Base-by-base conservation (phyloP, 2,113 vertebrate species). In the Excalfactoria chinensis region DNA sequence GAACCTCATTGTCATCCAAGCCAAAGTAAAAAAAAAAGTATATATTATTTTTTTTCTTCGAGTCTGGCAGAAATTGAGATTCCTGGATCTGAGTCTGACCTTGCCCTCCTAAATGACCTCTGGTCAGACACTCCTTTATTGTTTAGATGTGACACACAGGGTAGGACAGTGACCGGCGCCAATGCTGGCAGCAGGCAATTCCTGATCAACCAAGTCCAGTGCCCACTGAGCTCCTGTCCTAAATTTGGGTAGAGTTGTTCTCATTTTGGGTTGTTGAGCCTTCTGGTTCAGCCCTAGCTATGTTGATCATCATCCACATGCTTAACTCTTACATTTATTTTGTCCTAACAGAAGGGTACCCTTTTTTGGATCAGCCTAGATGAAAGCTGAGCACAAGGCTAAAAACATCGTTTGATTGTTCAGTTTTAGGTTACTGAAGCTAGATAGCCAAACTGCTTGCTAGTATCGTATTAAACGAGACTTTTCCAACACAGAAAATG, bases 1-100 rank as follows among this genome's bases (percentile, higher is more conserved):
- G 70, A 86, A 91, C 64, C 76, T 79, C 37, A 92, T 71, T 90
- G 86, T 90, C 85, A 91, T 80, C 32, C 67, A 90, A 91, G 43
- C 35, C 78, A 83, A 73, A 86, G 68, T 60, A 46, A 23, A 51
- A 88, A 94, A 37, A 37, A 37, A 37, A 37, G 37, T 37, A 37
- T 37, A 37, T 37, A 37, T 37, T 30, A 32, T 6, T 13, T 7
- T 15, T n/a, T 49, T 23, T 32, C 56, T 53, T 13, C n/a, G 14
- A 41, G 48, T 84, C 59, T 78, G 91, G 40, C 69, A 80, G 79
- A 83, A 91, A 72, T 74, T 90, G 78, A 62, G 75, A 83, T 90
- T 92, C 58, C 23, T 9, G 89, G 40, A 83, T 92, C 26, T 14
- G 67, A 84, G 44, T 80, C 49, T 86, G 83, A 91, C 87, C 84